A percentile compares a stretch with the other conserved stretches of the same genome.
Evolutionary conservation across 2,113 vertebrate species (phyloP).

Genomic region (Zingel zingel): DNA sequence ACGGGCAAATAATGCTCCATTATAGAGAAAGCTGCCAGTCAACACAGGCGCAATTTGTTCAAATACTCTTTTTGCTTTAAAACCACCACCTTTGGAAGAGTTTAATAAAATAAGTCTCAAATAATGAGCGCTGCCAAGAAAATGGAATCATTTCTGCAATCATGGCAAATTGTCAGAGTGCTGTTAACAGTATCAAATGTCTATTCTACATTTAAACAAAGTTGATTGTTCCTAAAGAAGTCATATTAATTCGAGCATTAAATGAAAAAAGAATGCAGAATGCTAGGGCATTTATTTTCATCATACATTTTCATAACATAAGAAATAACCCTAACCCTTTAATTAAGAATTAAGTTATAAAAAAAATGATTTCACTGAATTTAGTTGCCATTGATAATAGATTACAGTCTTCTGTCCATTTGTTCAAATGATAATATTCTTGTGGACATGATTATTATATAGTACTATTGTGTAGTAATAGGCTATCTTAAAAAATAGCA

Average conservation of each 20-base stretch:
- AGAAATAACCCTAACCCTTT: background rate
- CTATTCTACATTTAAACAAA: constrained; percentile 95
- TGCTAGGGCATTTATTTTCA: constrained; percentile 16
- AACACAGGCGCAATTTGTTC: constrained; percentile 98
- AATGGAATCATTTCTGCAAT: constrained; percentile 98
- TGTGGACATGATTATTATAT: constrained; percentile 3
- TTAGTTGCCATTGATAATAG: background rate
- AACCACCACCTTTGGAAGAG: constrained; percentile 94
- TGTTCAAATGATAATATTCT: constrained; percentile 21
- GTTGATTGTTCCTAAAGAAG: constrained; percentile 89
- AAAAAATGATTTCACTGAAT: background rate
- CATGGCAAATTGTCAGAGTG: constrained; percentile 97
- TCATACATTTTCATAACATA: background rate
- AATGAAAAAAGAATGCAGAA: constrained; percentile 40
- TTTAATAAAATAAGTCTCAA: constrained; percentile 99
- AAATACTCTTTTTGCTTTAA: constrained; percentile 93
- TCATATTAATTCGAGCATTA: constrained; percentile 52
- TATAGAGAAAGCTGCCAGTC: constrained; percentile 98
- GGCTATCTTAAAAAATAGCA: constrained; percentile 9
- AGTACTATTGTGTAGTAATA: background rate
- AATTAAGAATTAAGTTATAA: constrained; percentile 13
- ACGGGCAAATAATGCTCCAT: constrained; percentile 99
- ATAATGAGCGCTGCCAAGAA: constrained; percentile 92
- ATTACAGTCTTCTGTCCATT: background rate
- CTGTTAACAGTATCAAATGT: constrained; percentile 98